Percentiles rank a stretch among this genome's conserved stretches.
These are phyloP conservation scores for Hydrocynus forskahlii DNA, from an alignment of 2,797 vertebrate genomes.

Conservation along the genomic window DNA sequence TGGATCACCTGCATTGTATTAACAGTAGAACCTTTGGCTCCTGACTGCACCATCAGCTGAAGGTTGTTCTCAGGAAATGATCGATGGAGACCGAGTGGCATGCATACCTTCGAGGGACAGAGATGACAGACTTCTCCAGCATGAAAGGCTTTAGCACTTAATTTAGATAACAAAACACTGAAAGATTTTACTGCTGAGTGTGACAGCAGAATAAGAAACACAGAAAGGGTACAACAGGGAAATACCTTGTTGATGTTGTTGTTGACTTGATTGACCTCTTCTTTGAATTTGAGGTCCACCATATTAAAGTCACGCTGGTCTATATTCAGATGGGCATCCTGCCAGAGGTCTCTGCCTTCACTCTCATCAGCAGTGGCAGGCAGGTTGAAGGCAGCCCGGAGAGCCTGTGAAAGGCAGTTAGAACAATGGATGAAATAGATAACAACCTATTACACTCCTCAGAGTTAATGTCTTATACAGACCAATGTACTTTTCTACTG, in stretches of 20 bases:
- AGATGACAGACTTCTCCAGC: neutral
- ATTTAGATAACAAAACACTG: neutral
- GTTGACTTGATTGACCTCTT: conserved; percentile 91
- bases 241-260: conserved; percentile 94
- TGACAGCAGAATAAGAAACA: neutral
- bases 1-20: conserved; percentile 96
- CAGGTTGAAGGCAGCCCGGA: conserved; percentile 88
- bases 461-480: neutral
- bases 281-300: conserved; percentile 96
- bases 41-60: conserved; percentile 97
- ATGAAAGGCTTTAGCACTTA: too few relatives aligned
- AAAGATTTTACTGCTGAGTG: too few relatives aligned
- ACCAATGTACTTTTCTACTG: neutral
- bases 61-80: conserved; percentile 96
- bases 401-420: conserved; percentile 74
- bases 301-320: conserved; percentile 94
- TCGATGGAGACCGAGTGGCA: conserved; percentile 92
- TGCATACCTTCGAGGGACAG: conserved; percentile 83
- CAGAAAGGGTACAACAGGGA: neutral
- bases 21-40: conserved; percentile 96
- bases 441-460: neutral
- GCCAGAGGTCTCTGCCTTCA: conserved; percentile 86
- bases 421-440: neutral
- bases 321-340: conserved; percentile 91
- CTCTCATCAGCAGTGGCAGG: conserved; percentile 71